Percentiles rank a stretch among this genome's conserved stretches.
These are phyloP conservation scores for Ardeotis arabs DNA, from an alignment of 2,113 vertebrate genomes.

Conservation along the genomic window DNA sequence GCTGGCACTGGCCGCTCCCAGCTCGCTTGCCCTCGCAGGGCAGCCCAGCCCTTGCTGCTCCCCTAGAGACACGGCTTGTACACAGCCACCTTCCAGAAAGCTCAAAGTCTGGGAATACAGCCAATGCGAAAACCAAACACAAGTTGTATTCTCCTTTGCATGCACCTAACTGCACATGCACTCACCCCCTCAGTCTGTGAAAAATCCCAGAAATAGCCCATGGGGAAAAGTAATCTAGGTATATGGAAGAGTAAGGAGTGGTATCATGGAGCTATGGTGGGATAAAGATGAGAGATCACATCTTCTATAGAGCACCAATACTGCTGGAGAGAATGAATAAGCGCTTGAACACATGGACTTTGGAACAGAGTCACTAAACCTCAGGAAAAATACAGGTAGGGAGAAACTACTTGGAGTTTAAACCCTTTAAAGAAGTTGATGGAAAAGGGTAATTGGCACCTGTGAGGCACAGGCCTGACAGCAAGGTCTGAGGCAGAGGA, in stretches of 20 bases:
- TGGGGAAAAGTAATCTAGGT: not conserved
- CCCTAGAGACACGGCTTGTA: not conserved
- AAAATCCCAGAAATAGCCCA: not conserved
- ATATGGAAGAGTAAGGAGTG: not conserved
- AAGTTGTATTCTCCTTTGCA: not conserved
- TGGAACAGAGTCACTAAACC: not conserved
- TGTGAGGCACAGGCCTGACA: no score
- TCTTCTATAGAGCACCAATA: not conserved
- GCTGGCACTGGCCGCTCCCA: no score
- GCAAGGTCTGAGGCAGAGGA: no score
- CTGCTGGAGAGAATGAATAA: not conserved
- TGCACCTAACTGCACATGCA: not conserved
- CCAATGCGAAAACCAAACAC: not conserved
- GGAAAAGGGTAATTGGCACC: not conserved
- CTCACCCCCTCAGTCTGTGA: rapidly evolving
- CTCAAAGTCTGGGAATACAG: not conserved
- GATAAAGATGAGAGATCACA: not conserved
- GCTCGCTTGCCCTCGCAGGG: rapidly evolving
- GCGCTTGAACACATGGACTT: not conserved
- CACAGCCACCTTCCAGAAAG: not conserved
- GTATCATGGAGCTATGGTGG: not conserved
- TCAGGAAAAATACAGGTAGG: not conserved
- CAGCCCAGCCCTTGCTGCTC: not conserved
- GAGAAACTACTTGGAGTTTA: not conserved
- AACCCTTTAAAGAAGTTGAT: not conserved